These are phyloP conservation scores for Miichthys miiuy DNA, from an alignment of 2,797 vertebrate species.

Conservation along the genomic window DNA sequence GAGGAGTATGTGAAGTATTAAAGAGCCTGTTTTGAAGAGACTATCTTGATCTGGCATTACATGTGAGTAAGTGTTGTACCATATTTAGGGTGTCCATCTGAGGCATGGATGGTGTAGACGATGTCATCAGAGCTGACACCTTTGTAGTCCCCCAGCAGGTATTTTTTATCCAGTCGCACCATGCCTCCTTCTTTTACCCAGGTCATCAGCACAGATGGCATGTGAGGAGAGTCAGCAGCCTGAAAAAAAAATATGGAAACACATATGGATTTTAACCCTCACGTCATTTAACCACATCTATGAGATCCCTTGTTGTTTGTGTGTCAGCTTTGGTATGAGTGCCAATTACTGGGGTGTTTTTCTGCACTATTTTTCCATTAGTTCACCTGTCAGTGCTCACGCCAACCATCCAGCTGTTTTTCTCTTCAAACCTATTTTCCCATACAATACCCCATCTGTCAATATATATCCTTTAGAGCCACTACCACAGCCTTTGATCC, in stretches of 20 bases:
- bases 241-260: constrained; percentile 56
- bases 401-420: not conserved
- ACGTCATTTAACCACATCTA: no score
- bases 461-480: not conserved
- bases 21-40: not conserved
- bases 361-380: not conserved
- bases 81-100: constrained; percentile 83
- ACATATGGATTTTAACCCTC: not conserved
- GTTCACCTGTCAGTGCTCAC: not conserved
- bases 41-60: not conserved
- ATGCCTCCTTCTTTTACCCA: constrained; percentile 96
- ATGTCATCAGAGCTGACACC: constrained; percentile 86
- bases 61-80: constrained; percentile 80
- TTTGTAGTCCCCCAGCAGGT: constrained; percentile 85
- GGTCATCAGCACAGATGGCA: constrained; percentile 85
- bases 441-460: not conserved
- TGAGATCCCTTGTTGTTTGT: not conserved
- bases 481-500: not conserved
- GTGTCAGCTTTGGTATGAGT: not conserved
- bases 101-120: constrained; percentile 86
- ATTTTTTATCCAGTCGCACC: constrained; percentile 90
- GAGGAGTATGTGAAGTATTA: not conserved
- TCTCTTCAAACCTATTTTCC: not conserved
- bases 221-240: constrained; percentile 76
- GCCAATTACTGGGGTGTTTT: not conserved